Percentiles rank a stretch among this genome's conserved stretches.
These are phyloP conservation scores for Pissodes strobi DNA, from an alignment of 1,140 invertebrate species.

Conservation along the genomic window DNA sequence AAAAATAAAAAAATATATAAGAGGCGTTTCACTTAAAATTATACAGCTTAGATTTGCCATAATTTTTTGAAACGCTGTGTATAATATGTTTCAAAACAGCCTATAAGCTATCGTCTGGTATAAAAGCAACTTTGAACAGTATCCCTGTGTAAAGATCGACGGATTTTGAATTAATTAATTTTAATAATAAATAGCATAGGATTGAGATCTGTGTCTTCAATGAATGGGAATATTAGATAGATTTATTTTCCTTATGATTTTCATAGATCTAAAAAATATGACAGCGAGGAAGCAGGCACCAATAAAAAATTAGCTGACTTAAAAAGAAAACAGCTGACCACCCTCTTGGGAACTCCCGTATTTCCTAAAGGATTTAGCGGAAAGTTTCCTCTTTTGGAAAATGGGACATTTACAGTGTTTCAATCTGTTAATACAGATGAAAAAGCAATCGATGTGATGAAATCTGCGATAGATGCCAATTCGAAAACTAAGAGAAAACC, in stretches of 20 bases:
- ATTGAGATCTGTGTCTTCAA: neutral
- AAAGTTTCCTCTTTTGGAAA: slow-evolving; percentile 62
- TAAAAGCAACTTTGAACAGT: no score
- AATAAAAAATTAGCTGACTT: slow-evolving; percentile 56
- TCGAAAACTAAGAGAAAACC: slow-evolving; percentile 22
- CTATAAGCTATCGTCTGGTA: no score
- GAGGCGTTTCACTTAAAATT: no score
- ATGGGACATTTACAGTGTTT: slow-evolving; percentile 20
- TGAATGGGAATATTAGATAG: neutral
- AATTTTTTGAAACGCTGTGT: no score
- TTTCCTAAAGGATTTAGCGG: slow-evolving; percentile 72
- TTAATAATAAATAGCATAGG: no score
- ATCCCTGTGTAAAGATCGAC: no score
- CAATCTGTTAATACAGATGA: slow-evolving; percentile 47
- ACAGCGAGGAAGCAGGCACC: slow-evolving; percentile 53
- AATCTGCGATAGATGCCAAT: slow-evolving; percentile 55
- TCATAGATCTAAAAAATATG: slow-evolving; percentile 44
- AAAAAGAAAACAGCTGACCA: slow-evolving; percentile 63
- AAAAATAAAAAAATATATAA: no score
- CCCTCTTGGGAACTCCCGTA: slow-evolving; percentile 65
- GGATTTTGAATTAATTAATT: no score
- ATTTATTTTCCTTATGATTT: slow-evolving; percentile 18
- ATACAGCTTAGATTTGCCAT: no score
- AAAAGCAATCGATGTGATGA: slow-evolving; percentile 63
- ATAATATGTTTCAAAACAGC: no score